These are phyloP conservation scores for Austrolebias charrua DNA, from an alignment of 2,797 vertebrate species.

Conservation along the genomic window DNA sequence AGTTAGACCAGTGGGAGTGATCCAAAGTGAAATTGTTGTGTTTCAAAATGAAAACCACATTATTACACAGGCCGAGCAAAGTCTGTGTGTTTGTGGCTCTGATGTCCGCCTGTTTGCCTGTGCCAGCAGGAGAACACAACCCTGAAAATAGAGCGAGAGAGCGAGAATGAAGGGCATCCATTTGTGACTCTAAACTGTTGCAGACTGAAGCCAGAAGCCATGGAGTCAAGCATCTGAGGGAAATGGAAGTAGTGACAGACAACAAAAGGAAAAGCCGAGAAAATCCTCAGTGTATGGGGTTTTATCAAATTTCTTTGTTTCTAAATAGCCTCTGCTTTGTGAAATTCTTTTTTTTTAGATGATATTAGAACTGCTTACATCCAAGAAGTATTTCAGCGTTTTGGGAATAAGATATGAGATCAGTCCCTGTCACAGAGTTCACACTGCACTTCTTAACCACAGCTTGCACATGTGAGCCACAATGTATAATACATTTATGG, in stretches of 20 bases:
- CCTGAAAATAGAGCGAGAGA: conserved; percentile 56
- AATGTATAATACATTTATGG: conserved; percentile 56
- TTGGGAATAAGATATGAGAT: conserved; percentile 40
- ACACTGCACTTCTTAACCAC: conserved; percentile 47
- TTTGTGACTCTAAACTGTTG: conserved; percentile 52
- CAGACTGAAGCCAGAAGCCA: conserved; percentile 48
- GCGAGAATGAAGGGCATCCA: conserved; percentile 51
- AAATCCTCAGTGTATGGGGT: conserved; percentile 24
- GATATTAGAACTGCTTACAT: conserved; percentile 21
- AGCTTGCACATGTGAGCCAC: conserved; percentile 35
- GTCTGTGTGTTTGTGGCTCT: conserved; percentile 59
- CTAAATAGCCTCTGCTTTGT: conserved; percentile 37
- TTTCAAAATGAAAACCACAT: conserved; percentile 39
- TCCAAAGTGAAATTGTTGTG: conserved; percentile 40
- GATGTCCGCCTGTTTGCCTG: conserved; percentile 69
- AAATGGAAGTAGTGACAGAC: conserved; percentile 30
- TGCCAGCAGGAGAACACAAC: conserved; percentile 68
- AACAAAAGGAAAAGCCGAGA: conserved; percentile 27
- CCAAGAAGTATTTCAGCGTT: conserved; percentile 16
- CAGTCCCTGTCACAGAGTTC: conserved; percentile 48
- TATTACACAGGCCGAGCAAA: conserved; percentile 49
- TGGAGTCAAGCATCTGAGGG: conserved; percentile 33
- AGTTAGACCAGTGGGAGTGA: conserved; percentile 35
- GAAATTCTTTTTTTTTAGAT: conserved; percentile 33
- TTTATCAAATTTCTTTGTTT: conserved; percentile 53